Percentiles rank a stretch among this genome's conserved stretches.
Evolutionary conservation across 1,140 invertebrate species (phyloP).

Genomic region (Pantala flavescens): DNA sequence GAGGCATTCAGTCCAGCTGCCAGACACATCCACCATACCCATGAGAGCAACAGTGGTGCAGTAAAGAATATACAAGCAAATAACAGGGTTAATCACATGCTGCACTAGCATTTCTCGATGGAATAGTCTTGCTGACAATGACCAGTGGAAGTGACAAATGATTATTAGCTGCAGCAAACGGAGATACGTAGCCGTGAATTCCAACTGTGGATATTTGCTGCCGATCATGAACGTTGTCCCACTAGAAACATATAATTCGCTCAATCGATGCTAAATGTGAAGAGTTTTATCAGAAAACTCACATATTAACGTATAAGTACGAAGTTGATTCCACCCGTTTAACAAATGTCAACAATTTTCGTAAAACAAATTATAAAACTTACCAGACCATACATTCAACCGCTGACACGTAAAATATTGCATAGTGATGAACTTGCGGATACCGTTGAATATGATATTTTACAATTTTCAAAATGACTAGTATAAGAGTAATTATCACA

Average conservation of each 20-base stretch:
- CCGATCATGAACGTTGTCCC: constrained; percentile 39
- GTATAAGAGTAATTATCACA: constrained; percentile 35
- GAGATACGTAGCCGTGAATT: constrained; percentile 40
- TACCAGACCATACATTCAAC: constrained; percentile 40
- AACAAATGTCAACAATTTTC: too few relatives aligned
- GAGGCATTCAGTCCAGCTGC: constrained; percentile 40
- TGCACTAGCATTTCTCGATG: constrained; percentile 39
- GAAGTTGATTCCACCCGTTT: too few relatives aligned
- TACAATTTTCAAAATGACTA: constrained; percentile 38
- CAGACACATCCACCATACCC: constrained; percentile 39
- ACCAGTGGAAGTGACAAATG: constrained; percentile 44
- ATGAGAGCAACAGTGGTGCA: constrained; percentile 39
- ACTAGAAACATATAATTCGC: constrained; percentile 30
- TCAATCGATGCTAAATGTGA: too few relatives aligned
- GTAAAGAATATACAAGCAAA: constrained; percentile 37
- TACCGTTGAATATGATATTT: constrained; percentile 39
- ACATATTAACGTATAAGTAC: too few relatives aligned
- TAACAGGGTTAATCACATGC: constrained; percentile 30
- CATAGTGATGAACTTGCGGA: constrained; percentile 41
- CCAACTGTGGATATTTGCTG: constrained; percentile 36
- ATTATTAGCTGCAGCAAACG: constrained; percentile 42
- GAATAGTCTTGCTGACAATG: constrained; percentile 37
- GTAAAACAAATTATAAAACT: constrained; percentile 22
- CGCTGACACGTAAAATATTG: constrained; percentile 41
- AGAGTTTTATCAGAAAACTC: too few relatives aligned